Evolutionary conservation across 2,888 invertebrate genomes (phyloP), one percentile per base, ranked within the genome.

Genomic region (Tinea pellionella): DNA sequence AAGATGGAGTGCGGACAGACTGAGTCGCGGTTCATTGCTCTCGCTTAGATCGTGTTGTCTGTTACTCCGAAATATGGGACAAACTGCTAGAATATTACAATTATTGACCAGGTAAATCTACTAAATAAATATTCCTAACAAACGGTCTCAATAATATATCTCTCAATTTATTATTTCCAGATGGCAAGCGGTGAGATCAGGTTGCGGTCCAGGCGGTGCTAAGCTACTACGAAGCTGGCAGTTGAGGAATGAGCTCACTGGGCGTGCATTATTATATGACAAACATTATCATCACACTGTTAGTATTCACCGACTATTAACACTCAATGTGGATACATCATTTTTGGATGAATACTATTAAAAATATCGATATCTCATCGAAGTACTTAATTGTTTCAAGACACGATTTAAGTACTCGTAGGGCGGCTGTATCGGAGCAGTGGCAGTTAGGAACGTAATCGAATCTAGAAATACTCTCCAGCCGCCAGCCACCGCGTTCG

Each of bases 31-130:
- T 77, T 90, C 79, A 88, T 89, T 86, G 78, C 88, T 84, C 77
- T 81, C 82, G 71, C 89, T 71, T 73, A 91, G 81, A 32, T 92
- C 92, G 7, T 89, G 91, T 0, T 90, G 91, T 41, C 87, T 90
- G 61, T 80, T 89, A 60, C 78, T 93, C 61, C 84, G 93, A 61
- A 83, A 88, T 61, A 79, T 82, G 41, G 93, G 93, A 1, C 92
- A 92, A 71, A 85, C 88, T 67, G 90, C 92, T 1, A 80, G 92
- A 65, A 80, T 92, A 62, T 88, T 92, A 68, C 92, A 92, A 71
- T 74, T 92, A 41, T 77, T 92, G 37, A 89, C 90, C 24, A 89
- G 93, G 92, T 92, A 68, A n/a, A n/a, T 72, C 65, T 43, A n/a
- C n/a, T n/a, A n/a, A n/a, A n/a, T n/a, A n/a, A n/a, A n/a, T n/a